These are phyloP conservation scores for Agonopterix heracliana DNA, from an alignment of 2,888 invertebrate genomes.

Conservation along the genomic window DNA sequence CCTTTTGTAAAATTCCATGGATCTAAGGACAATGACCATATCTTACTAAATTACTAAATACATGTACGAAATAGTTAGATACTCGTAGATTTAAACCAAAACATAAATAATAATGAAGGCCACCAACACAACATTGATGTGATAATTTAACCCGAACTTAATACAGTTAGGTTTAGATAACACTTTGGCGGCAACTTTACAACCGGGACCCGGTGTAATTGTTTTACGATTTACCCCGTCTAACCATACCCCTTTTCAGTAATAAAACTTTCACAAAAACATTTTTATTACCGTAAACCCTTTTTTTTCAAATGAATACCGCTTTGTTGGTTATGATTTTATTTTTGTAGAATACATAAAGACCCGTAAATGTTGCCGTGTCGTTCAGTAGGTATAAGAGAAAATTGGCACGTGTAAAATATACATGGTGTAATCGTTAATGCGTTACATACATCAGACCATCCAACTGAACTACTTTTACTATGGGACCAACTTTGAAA, in stretches of 20 bases:
- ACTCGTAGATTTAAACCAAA: too few relatives aligned
- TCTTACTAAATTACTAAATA: too few relatives aligned
- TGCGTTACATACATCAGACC: too few relatives aligned
- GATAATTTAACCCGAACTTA: neutral
- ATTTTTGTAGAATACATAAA: slow-evolving; percentile 7
- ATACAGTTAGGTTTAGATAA: slow-evolving; percentile 43
- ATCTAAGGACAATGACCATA: too few relatives aligned
- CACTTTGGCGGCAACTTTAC: slow-evolving; percentile 39
- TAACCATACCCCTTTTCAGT: slow-evolving; percentile 50
- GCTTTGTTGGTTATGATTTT: slow-evolving; percentile 14
- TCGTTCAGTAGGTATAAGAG: neutral
- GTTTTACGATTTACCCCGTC: slow-evolving; percentile 47
- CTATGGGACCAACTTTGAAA: too few relatives aligned
- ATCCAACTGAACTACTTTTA: too few relatives aligned
- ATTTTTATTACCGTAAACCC: slow-evolving; percentile 38
- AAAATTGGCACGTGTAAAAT: too few relatives aligned
- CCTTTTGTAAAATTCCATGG: too few relatives aligned
- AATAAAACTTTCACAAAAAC: slow-evolving; percentile 66
- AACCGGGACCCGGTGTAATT: slow-evolving; percentile 38
- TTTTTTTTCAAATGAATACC: slow-evolving; percentile 34
- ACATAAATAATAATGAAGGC: too few relatives aligned
- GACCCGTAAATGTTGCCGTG: slow-evolving; percentile 2
- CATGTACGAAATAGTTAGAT: too few relatives aligned
- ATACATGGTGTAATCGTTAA: too few relatives aligned
- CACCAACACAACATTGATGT: neutral